These are phyloP conservation scores for Thaumatotibia leucotreta DNA, from an alignment of 1,140 invertebrate genomes.

Conservation along the genomic window DNA sequence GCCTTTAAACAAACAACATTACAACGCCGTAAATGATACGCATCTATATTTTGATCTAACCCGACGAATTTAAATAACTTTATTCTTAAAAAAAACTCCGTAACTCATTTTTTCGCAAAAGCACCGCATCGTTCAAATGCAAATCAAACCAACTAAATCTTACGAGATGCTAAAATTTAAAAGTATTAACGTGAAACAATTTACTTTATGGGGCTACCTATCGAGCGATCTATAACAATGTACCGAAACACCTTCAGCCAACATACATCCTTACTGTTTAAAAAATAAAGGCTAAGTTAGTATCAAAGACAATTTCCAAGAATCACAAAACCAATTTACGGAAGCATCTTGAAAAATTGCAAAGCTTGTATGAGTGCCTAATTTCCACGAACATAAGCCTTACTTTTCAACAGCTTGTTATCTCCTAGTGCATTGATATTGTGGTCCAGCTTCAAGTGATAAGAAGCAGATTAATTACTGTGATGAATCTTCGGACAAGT, in stretches of 20 bases:
- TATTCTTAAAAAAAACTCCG: neutral
- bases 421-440: neutral
- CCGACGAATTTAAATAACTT: neutral
- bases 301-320: neutral
- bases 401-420: neutral
- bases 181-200: constrained; percentile 7
- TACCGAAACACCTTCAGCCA: neutral
- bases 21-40: neutral
- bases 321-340: neutral
- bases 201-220: constrained; percentile 8
- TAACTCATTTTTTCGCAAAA: neutral
- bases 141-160: constrained; percentile 13
- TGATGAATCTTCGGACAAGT: constrained; percentile 22
- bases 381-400: neutral
- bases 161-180: neutral
- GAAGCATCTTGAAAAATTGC: neutral
- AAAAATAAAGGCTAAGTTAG: neutral
- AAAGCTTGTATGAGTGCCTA: neutral
- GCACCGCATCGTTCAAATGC: neutral
- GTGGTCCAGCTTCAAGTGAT: constrained; percentile 17
- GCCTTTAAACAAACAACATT: neutral
- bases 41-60: neutral
- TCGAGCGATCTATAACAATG: constrained; percentile 8
- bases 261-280: neutral
- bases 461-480: constrained; percentile 23